Evolutionary conservation across 2,113 vertebrate species (phyloP).

Genomic region (Apus apus): DNA sequence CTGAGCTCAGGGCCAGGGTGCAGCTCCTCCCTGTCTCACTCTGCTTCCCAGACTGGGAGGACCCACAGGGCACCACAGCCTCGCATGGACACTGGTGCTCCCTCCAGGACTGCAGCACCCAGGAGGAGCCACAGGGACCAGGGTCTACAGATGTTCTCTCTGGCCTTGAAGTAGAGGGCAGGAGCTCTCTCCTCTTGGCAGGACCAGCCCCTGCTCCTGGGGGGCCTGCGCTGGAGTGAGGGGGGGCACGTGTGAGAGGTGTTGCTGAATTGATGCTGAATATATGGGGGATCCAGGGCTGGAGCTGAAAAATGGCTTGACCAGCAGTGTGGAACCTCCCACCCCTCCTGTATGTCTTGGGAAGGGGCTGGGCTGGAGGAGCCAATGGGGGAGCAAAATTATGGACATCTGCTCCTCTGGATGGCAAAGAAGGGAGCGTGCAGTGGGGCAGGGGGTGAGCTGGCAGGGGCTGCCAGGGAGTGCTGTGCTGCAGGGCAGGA

Average conservation of each 20-base stretch:
- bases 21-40: background rate
- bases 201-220: background rate
- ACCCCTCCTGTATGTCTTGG: accelerated
- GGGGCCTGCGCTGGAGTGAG: background rate
- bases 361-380: background rate
- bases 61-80: accelerated
- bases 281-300: background rate
- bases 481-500: accelerated
- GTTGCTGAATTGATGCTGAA: background rate
- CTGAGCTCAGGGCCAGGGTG: accelerated
- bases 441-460: accelerated
- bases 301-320: background rate
- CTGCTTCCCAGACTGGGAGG: accelerated
- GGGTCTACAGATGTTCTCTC: background rate
- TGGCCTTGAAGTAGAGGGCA: too few species aligned
- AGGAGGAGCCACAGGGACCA: background rate
- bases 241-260: background rate
- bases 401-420: background rate
- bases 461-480: background rate
- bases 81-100: background rate
- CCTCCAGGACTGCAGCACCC: accelerated
- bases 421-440: background rate
- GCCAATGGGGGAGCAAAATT: background rate
- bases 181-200: background rate
- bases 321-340: background rate